These are phyloP conservation scores for Meriones unguiculatus DNA, from an alignment of 2,113 vertebrate genomes.

Conservation along the genomic window DNA sequence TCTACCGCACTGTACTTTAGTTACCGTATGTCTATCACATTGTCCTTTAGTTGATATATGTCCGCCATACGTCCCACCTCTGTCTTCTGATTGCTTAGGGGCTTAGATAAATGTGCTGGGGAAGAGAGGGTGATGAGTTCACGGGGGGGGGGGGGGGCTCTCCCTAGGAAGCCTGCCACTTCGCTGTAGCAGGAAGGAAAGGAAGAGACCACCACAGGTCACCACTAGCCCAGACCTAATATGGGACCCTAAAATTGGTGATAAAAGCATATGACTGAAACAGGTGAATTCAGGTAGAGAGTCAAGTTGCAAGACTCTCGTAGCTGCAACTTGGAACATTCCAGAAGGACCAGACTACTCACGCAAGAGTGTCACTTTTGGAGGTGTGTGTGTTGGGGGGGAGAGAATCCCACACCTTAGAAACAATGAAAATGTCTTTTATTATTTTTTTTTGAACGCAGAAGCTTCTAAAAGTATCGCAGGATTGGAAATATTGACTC, in stretches of 20 bases:
- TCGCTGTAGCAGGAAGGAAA: neutral
- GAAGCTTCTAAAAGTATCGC: neutral
- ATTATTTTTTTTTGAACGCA: neutral
- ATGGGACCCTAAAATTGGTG: neutral
- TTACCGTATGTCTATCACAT: neutral
- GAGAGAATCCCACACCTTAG: neutral
- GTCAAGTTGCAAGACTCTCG: too few relatives aligned
- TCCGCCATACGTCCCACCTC: too few relatives aligned
- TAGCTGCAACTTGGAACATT: neutral
- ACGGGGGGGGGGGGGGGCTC: neutral
- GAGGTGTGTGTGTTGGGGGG: neutral
- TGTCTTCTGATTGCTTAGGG: neutral
- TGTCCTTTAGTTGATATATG: neutral
- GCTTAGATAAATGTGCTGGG: too few relatives aligned
- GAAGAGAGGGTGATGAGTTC: neutral
- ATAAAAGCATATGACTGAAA: neutral
- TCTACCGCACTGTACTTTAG: neutral
- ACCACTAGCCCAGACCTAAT: neutral
- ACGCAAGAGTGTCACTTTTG: neutral
- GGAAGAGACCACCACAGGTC: neutral
- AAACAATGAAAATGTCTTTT: neutral
- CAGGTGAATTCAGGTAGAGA: neutral
- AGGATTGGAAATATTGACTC: neutral
- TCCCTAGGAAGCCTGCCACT: neutral
- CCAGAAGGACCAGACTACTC: neutral